Evolutionary conservation across 2,113 vertebrate genomes (phyloP), one percentile per base, ranked within the genome.

Genomic region (Engystomops pustulosus): DNA sequence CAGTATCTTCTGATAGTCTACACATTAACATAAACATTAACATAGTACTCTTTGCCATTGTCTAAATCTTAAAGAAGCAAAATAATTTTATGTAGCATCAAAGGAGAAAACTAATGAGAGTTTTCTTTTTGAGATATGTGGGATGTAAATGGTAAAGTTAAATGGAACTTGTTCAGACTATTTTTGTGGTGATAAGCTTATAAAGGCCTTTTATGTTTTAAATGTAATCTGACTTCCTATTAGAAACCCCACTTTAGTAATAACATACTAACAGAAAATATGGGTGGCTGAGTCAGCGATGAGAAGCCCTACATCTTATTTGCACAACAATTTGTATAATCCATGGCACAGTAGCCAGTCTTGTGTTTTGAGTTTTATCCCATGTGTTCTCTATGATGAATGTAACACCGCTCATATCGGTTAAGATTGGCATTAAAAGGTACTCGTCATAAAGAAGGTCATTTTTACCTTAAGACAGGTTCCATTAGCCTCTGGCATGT

Each of bases 81-180:
- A 23, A 55, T 36, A 55, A 76, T 75, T 27, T 75, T 51, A 32
- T 76, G 27, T 76, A 12, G 30, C 30, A 34, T 76, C 15, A 55
- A 55, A 55, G 20, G 10, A 76, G 74, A 55, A 79, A 79, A 20
- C 18, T 80, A 45, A 51, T 67, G 27, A 53, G 45, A 53, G 27
- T 51, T 69, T 69, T 81, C 45, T 36, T n/a, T 69, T 12, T 49
- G 23, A 81, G 65, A 20, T 12, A 17, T 51, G 79, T 69, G 65
- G 41, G 20, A 70, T 53, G 58, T 32, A 67, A 67, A 47, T 41
- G 41, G 58, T 44, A 76, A 76, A 76, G 74, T 76, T 76, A 79
- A 79, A 34, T 62, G 53, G n/a, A 41, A 53, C 76, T 71, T 32
- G 2, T 72, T 55, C 80, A 87, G 87, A 86, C 87, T 89, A 87